Base-by-base conservation (phyloP, 2,113 vertebrate genomes). In the Tychaedon coryphoeus region DNA sequence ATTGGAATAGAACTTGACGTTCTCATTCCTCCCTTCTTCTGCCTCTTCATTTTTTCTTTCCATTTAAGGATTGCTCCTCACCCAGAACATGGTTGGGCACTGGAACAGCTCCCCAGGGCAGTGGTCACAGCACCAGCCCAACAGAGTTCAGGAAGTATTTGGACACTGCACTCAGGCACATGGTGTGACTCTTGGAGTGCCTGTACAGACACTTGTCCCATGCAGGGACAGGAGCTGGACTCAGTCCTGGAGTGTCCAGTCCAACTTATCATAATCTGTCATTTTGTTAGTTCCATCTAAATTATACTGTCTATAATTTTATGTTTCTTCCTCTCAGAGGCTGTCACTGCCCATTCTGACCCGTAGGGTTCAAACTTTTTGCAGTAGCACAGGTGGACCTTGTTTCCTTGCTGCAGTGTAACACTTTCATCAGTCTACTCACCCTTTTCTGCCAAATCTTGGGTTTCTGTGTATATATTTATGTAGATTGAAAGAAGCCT, bases 301-400 rank as follows among this genome's bases (percentile, higher is more conserved):
- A 33, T 31, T 3, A 29, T 13, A 29, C 11, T 24, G 38, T n/a
- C 42, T 47, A 2, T 33, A 60, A 47, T 53, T 57, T 54, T 76
- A 24, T 10, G 8, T 40, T 47, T 73, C 28, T 80, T 79, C 17
- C 6, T 56, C 19, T 29, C 11, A 73, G 51, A 69, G 20, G 19
- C 7, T 13, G 26, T 14, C 18, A 47, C n/a, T 66, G 10, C 12
- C 45, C 0, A 0, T 65, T 76, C 33, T 12, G 19, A 48, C 15
- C 51, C 24, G 31, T 0, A 33, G 9, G 28, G 12, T 10, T 73
- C 31, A 45, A 47, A 80, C 15, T 36, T 92, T 92, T 20, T 57
- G 24, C 22, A 19, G 10, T 51, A 19, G 29, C 23, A 48, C 11
- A 42, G 2, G 34, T 42, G 40, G 31, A 64, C 20, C 5, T 74